Conservation (phyloP, 1,140 invertebrate genomes). For the Trichonephila clavipes region DNA sequence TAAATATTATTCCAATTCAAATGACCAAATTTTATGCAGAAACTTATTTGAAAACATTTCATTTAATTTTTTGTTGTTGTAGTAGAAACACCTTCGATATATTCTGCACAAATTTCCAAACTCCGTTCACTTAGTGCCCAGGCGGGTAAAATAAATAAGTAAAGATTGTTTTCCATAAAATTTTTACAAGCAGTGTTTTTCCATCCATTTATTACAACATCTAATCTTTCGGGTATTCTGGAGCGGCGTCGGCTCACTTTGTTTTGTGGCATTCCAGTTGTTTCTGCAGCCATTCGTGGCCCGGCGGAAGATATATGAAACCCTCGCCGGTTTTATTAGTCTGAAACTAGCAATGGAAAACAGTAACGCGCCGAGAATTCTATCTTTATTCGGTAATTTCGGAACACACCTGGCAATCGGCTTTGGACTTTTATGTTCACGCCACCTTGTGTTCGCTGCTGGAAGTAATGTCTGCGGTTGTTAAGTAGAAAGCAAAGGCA, state of each 20-base stretch:
- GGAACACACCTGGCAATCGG: slow-evolving; percentile 74
- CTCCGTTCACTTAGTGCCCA: too few species aligned
- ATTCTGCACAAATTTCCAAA: not conserved
- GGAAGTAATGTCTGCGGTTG: slow-evolving; percentile 76
- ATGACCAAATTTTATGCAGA: too few species aligned
- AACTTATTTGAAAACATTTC: too few species aligned
- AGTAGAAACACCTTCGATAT: not conserved
- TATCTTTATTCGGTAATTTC: slow-evolving; percentile 75
- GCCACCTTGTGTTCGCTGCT: slow-evolving; percentile 75
- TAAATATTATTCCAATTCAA: too few species aligned
- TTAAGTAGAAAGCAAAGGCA: slow-evolving; percentile 76
- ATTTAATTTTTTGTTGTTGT: too few species aligned
- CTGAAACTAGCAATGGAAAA: slow-evolving; percentile 73
- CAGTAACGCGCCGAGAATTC: slow-evolving; percentile 76
- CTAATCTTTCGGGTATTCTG: slow-evolving; percentile 61
- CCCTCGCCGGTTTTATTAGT: slow-evolving; percentile 75
- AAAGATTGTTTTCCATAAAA: slow-evolving; percentile 63
- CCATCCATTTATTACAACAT: slow-evolving; percentile 71
- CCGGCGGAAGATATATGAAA: slow-evolving; percentile 63
- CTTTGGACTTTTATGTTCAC: slow-evolving; percentile 76
- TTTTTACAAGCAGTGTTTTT: slow-evolving; percentile 73
- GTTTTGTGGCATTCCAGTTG: slow-evolving; percentile 76
- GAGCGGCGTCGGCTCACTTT: slow-evolving; percentile 67
- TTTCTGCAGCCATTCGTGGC: slow-evolving; percentile 46
- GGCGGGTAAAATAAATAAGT: not conserved